Evolutionary conservation across 1,140 invertebrate genomes (phyloP).

Genomic region (Eciton burchellii): DNA sequence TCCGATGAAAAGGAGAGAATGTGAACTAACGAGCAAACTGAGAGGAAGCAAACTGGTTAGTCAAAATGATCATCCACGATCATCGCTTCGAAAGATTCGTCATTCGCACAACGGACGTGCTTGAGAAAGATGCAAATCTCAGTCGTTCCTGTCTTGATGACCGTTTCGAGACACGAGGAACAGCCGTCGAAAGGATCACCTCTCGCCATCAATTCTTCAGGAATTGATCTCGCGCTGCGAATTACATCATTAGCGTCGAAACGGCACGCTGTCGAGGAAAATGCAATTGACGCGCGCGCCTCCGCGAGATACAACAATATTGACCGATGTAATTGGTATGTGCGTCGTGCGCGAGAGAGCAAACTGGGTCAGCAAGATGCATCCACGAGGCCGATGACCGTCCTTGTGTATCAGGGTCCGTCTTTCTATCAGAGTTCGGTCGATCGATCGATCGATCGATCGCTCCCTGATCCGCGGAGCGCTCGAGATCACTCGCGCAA

Average conservation of each 20-base stretch:
- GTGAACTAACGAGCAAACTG: too few species aligned
- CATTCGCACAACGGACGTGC: too few species aligned
- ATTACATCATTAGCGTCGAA: slow-evolving; percentile 4
- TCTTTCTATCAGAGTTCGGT: too few species aligned
- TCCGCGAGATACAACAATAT: slow-evolving; percentile 49
- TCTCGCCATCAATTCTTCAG: neutral
- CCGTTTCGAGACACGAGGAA: neutral
- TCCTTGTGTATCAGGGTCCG: slow-evolving; percentile 70
- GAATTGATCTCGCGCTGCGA: neutral
- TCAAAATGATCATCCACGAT: too few species aligned
- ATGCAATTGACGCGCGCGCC: slow-evolving; percentile 17
- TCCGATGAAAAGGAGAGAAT: too few species aligned
- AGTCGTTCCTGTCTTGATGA: neutral
- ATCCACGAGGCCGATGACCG: slow-evolving; percentile 72
- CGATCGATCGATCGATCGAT: slow-evolving; percentile 66
- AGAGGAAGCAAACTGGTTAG: too few species aligned
- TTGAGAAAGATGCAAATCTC: too few species aligned
- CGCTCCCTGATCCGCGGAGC: slow-evolving; percentile 35
- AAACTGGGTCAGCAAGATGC: slow-evolving; percentile 73
- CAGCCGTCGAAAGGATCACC: neutral
- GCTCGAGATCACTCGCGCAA: neutral
- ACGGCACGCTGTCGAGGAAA: slow-evolving; percentile 5
- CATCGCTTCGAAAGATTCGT: too few species aligned
- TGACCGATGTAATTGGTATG: slow-evolving; percentile 58
- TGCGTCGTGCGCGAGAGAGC: slow-evolving; percentile 56